Conservation (phyloP, 1,140 invertebrate genomes). For the Daktulosphaira vitifoliae region DNA sequence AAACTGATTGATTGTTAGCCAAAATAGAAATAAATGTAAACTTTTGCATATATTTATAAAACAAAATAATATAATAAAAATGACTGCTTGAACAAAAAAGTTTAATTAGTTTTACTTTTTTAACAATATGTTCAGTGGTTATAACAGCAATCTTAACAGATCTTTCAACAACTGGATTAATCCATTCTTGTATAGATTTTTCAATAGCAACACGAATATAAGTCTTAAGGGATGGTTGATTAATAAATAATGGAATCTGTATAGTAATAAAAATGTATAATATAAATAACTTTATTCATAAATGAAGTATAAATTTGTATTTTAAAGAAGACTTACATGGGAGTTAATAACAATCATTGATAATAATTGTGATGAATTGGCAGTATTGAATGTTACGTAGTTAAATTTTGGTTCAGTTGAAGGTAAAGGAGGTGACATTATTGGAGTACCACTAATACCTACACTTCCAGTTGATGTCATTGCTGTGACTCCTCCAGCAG, state of each 20-base stretch:
- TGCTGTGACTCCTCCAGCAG: background rate
- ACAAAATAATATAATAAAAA: background rate
- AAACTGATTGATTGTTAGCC: too few species aligned
- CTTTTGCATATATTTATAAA: too few species aligned
- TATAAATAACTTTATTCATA: too few species aligned
- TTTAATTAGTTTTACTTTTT: conserved; percentile 62
- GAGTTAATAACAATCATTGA: conserved; percentile 7
- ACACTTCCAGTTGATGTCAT: background rate
- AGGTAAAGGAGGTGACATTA: conserved; percentile 11
- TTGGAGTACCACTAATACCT: background rate
- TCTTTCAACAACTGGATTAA: conserved; percentile 85
- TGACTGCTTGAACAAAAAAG: too few species aligned
- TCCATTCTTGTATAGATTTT: conserved; percentile 87
- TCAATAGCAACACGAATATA: conserved; percentile 80
- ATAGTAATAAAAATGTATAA: conserved; percentile 37
- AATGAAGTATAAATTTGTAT: too few species aligned
- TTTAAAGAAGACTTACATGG: conserved; percentile 2
- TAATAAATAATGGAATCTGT: conserved; percentile 66
- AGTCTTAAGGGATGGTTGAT: conserved; percentile 78
- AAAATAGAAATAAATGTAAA: too few species aligned
- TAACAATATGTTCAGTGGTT: conserved; percentile 90
- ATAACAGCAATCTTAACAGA: conserved; percentile 93
- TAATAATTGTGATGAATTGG: conserved; percentile 5
- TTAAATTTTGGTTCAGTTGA: conserved; percentile 16
- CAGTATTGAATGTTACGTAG: conserved; percentile 12